Evolutionary conservation across 2,888 invertebrate species (phyloP).

Genomic region (Caenorhabditis auriculariae): DNA sequence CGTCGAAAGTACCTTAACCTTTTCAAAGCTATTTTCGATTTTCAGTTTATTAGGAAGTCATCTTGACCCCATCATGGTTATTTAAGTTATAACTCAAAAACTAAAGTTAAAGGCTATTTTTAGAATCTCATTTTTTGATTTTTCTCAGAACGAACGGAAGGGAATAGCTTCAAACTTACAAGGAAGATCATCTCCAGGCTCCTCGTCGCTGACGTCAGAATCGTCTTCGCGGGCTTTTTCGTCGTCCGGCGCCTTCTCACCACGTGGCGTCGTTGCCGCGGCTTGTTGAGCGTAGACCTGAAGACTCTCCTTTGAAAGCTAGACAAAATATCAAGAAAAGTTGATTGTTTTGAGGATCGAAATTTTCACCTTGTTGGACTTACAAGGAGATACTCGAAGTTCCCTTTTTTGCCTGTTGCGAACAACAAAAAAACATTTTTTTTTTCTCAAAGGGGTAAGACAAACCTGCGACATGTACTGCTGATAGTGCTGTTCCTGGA

Average conservation of each 20-base stretch:
- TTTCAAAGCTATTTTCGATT: too few species aligned
- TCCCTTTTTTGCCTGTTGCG: too few species aligned
- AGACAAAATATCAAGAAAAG: not conserved
- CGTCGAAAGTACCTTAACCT: too few species aligned
- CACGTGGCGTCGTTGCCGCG: slow-evolving; percentile 60
- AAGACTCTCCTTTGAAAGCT: not conserved
- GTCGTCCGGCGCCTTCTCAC: slow-evolving; percentile 22
- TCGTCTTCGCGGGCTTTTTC: slow-evolving; percentile 63
- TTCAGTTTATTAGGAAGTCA: too few species aligned
- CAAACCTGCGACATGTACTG: slow-evolving; percentile 95
- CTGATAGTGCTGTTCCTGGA: slow-evolving; percentile 98
- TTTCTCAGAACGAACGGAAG: not conserved
- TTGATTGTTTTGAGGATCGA: not conserved
- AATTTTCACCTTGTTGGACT: too few species aligned
- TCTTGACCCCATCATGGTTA: too few species aligned
- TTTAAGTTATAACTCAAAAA: too few species aligned
- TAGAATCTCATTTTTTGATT: slow-evolving; percentile 1
- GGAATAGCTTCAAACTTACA: slow-evolving; percentile 56
- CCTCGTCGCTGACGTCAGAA: slow-evolving; percentile 62
- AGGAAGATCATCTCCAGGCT: slow-evolving; percentile 52
- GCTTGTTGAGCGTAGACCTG: slow-evolving; percentile 66
- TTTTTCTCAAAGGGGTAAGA: not conserved
- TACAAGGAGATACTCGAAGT: not conserved
- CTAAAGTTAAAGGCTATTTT: not conserved
- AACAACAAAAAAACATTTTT: not conserved